phyloP scores from a whole-genome alignment of 2,113 vertebrate genomes.

The Tragelaphus imberbis region DNA sequence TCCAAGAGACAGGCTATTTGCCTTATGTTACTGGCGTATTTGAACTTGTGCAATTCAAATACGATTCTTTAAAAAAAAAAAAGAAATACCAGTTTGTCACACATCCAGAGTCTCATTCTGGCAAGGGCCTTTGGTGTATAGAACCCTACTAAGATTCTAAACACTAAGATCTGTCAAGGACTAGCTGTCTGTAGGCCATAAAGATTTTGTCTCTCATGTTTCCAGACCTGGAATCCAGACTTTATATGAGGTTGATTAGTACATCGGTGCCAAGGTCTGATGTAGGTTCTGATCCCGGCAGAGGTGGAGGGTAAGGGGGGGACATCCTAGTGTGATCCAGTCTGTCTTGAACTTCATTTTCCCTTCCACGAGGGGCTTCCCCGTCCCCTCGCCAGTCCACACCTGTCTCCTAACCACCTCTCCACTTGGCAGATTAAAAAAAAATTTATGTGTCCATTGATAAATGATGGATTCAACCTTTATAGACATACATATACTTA shows the following conservation, averaged over 20 bases:
- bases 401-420: background rate
- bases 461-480: background rate
- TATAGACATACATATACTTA: background rate
- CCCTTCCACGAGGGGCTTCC: background rate
- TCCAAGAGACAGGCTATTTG: background rate
- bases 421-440: background rate
- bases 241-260: background rate
- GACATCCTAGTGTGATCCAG: background rate
- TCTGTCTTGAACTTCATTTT: background rate
- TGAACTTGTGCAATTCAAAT: background rate
- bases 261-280: background rate
- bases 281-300: background rate
- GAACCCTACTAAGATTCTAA: background rate
- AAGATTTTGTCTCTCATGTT: background rate
- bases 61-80: background rate
- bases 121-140: background rate
- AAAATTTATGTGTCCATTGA: background rate
- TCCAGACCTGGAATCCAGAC: background rate
- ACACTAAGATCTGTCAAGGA: background rate
- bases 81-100: background rate
- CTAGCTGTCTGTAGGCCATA: background rate
- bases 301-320: too few species aligned
- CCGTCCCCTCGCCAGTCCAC: too few species aligned
- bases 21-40: background rate
- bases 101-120: background rate